Evolutionary conservation across 2,888 invertebrate genomes (phyloP), one percentile per base, ranked within the genome.

Genomic region (Drosophila subquinaria): DNA sequence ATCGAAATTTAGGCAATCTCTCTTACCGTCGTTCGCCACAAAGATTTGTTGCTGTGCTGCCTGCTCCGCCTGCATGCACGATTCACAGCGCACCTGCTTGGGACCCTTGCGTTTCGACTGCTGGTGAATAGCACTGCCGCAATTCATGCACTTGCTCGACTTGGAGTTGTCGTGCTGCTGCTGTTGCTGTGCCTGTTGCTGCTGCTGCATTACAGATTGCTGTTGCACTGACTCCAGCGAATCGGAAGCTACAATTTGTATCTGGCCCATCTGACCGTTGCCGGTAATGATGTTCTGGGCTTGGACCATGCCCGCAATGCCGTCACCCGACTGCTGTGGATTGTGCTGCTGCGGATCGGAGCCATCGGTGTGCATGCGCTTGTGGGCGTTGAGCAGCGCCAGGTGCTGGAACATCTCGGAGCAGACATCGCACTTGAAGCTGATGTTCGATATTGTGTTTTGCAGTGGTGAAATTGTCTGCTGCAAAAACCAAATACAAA

Each of bases 381-480:
- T 97, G 92, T 97, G 97, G 89, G 97, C 96, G 93, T 96, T 97
- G n/a, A 97, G 93, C 66, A 97, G 92, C 51, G 96, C 95, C 75
- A 97, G 94, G 91, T 97, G 97, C 1, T 96, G 96, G 92, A 97
- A 97, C 94, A 97, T 97, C 70, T 97, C 93, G 48, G 97, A 97
- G 90, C 97, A 97, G 9, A 97, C 96, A 92, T 97, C 97, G 93
- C 97, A 97, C 93, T 97, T 97, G 92, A 97, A 97, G 82, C 96
- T 96, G 30, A 97, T 96, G 90, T 96, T 97, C 15, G 96, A 95
- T 90, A 96, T 95, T 64, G 96, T 95, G 87, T 96, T 96, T 90
- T 96, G 95, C 60, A 94, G 78, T 10, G 80, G 84, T 4, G 83
- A 89, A 57, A 81, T 75, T 5, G 79, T 83, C 76, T 88, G 73